Evolutionary conservation across 2,888 invertebrate species (phyloP), one percentile per base, ranked within the genome.

Genomic region (Penaeus monodon): DNA sequence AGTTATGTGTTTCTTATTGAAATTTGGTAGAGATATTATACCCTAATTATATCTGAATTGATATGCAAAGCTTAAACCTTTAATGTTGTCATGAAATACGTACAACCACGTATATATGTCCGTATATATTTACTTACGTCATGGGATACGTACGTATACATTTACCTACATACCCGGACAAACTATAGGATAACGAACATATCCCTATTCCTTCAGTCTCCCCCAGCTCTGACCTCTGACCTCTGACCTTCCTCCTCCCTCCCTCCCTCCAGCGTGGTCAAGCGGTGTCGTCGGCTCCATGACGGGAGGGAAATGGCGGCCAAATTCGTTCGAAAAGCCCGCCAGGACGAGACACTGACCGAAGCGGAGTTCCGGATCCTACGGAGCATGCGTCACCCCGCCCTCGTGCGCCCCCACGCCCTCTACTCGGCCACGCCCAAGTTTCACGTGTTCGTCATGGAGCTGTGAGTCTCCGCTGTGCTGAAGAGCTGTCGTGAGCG

Each of bases 371-470:
- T 66, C 33, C 78, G n/a, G 22, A 24, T 83, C 29, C 65, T 83
- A n/a, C 82, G 74, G 14, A 65, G 83, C 38, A 38, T 87, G 29
- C 76, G 64, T n/a, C 86, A 87, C 38, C 86, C 86, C 10, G 78
- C 86, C 29, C 73, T 87, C 17, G 63, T 49, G 12, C 82, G 81
- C 24, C 49, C 86, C 65, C 49, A 82, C 70, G 86, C 83, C 64
- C 86, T 87, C 44, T 87, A 87, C 65, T 79, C 79, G 10, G 86
- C 86, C 29, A 87, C 86, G 12, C 65, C 83, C 14, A 87, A 87
- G 64, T 87, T 87, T 73, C 73, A 87, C 24, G 79, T 87, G 29
- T 79, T 87, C 33, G 73, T 87, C 29, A 65, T 83, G 78, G 86
- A 87, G 73, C 65, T 87, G 86, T 87, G 49, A 86, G 86, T 81